Conservation (phyloP, 2,888 invertebrate genomes). For the Chirona hameri region DNA sequence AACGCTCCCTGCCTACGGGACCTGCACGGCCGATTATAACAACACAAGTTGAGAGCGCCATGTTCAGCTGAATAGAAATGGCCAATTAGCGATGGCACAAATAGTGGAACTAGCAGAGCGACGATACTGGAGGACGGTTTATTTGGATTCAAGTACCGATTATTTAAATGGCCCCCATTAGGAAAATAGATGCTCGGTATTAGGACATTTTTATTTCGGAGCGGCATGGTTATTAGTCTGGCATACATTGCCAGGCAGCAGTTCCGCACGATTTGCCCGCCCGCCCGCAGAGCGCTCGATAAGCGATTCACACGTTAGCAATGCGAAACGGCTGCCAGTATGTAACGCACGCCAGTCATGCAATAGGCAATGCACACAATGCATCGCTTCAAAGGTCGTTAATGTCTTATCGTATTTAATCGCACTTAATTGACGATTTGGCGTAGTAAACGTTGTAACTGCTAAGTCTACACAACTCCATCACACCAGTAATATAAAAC, state of each 20-base stretch:
- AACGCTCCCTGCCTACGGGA: not conserved
- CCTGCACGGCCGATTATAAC: not conserved
- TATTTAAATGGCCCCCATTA: constrained; percentile 24
- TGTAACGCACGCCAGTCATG: too few relatives aligned
- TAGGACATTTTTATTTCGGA: not conserved
- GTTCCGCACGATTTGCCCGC: not conserved
- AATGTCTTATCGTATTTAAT: too few relatives aligned
- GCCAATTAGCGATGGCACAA: constrained; percentile 27
- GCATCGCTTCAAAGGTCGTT: too few relatives aligned
- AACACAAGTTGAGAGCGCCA: constrained; percentile 6
- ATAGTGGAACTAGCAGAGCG: not conserved
- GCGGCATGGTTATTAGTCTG: not conserved
- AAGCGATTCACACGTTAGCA: not conserved
- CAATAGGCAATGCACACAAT: too few relatives aligned
- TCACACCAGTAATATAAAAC: too few relatives aligned
- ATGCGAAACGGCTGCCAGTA: too few relatives aligned
- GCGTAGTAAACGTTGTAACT: too few relatives aligned
- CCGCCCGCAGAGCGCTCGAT: not conserved
- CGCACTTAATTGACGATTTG: too few relatives aligned
- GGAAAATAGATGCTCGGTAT: constrained; percentile 6
- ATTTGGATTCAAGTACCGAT: constrained; percentile 25
- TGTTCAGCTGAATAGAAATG: constrained; percentile 25
- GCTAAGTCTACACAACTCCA: too few relatives aligned
- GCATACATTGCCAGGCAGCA: not conserved
- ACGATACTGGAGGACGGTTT: not conserved